These are phyloP conservation scores for Porites rus DNA, from an alignment of 92 coral and sea anemone species.

Conservation along the genomic window DNA sequence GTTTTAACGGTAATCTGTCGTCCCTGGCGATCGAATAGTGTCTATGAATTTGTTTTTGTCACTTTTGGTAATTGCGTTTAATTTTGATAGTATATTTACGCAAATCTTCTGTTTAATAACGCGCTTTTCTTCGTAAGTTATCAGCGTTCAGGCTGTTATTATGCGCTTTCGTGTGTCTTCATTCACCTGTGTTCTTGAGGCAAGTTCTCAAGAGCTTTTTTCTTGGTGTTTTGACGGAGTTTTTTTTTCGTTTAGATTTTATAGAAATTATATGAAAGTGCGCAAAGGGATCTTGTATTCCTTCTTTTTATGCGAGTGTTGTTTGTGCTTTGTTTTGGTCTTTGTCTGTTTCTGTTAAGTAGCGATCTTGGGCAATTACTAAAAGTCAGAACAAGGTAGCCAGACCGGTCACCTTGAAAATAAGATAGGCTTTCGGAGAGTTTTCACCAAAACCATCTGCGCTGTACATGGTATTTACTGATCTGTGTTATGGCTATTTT, in stretches of 20 bases:
- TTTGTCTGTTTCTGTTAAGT: neutral
- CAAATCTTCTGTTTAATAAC: neutral
- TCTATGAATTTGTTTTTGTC: neutral
- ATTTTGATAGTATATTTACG: neutral
- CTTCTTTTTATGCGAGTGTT: neutral
- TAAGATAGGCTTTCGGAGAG: too few relatives aligned
- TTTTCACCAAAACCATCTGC: too few relatives aligned
- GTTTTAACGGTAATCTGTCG: slow-evolving; percentile 5
- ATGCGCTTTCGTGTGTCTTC: neutral
- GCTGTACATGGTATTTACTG: too few relatives aligned
- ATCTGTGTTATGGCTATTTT: too few relatives aligned
- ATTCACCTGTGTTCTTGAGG: neutral
- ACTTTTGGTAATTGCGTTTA: neutral
- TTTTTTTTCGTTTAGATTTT: neutral
- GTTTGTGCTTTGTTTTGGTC: neutral
- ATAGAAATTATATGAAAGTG: neutral
- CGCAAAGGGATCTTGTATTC: neutral
- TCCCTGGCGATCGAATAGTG: slow-evolving; percentile 1
- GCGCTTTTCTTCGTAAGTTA: neutral
- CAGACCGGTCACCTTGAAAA: too few relatives aligned
- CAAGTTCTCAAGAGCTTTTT: neutral
- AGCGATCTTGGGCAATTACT: neutral
- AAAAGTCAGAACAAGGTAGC: neutral
- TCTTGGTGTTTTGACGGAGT: neutral
- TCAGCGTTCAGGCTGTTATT: neutral